Evolutionary conservation across 2,113 vertebrate genomes (phyloP).

Genomic region (Thryonomys swinderianus): DNA sequence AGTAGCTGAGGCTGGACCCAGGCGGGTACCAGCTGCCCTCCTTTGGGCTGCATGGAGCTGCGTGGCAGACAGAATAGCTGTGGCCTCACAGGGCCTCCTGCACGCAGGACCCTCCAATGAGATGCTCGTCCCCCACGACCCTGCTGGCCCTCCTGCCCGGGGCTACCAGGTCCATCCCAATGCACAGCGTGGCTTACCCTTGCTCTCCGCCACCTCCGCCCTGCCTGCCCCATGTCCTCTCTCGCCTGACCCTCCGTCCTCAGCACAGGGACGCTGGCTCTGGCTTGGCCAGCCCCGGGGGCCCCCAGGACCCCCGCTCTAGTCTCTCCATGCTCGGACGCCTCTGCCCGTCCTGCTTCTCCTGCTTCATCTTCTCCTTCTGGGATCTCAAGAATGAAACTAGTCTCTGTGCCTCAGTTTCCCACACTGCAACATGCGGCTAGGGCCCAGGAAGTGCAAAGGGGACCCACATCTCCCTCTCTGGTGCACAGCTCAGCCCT

Average conservation of each 20-base stretch:
- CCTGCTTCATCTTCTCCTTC: neutral
- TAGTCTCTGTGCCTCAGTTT: neutral
- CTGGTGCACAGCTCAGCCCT: neutral
- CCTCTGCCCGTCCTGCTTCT: neutral
- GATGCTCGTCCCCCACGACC: rapidly evolving
- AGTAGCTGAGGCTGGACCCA: neutral
- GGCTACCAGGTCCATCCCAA: neutral
- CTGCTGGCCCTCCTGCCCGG: neutral
- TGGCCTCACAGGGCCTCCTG: neutral
- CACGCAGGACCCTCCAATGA: rapidly evolving
- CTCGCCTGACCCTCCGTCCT: neutral
- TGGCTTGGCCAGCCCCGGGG: neutral
- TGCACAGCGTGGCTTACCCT: neutral
- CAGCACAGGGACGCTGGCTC: neutral
- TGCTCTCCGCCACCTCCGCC: rapidly evolving
- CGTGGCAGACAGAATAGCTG: neutral
- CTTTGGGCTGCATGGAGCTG: neutral
- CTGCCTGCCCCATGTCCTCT: rapidly evolving
- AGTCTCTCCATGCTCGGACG: neutral
- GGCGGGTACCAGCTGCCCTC: neutral
- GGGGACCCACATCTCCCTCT: neutral
- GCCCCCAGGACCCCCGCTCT: neutral
- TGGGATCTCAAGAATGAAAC: neutral
- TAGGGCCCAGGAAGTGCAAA: neutral
- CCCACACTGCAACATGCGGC: neutral